Percentiles rank a stretch among this genome's conserved stretches.
These are phyloP conservation scores for Mus spicilegus DNA, from an alignment of 2,113 vertebrate species.

Conservation along the genomic window DNA sequence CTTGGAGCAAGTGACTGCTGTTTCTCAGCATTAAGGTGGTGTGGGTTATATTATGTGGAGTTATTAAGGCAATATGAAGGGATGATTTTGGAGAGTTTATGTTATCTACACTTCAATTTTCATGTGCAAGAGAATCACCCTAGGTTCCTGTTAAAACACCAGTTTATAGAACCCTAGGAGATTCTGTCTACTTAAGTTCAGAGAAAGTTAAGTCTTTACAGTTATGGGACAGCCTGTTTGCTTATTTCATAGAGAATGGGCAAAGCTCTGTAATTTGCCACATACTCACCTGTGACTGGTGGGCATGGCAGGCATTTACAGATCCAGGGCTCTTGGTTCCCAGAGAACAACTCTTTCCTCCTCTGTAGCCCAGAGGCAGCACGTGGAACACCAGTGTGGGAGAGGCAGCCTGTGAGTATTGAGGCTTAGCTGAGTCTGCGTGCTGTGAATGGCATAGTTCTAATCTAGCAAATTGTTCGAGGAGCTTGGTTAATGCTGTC, in stretches of 20 bases:
- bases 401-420: neutral
- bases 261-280: neutral
- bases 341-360: neutral
- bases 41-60: neutral
- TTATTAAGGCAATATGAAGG: neutral
- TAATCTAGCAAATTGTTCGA: constrained; percentile 66
- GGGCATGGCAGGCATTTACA: neutral
- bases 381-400: rapidly evolving
- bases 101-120: neutral
- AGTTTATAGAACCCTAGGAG: neutral
- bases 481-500: constrained; percentile 57
- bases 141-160: neutral
- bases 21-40: neutral
- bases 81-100: neutral
- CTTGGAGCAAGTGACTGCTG: neutral
- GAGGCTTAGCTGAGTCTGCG: neutral
- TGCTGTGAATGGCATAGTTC: constrained; percentile 34
- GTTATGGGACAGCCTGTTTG: neutral
- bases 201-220: neutral
- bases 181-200: neutral
- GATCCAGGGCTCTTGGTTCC: neutral
- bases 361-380: neutral
- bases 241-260: neutral
- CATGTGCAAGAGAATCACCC: neutral
- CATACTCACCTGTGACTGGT: neutral